These are phyloP conservation scores for Zaprionus bogoriensis DNA, from an alignment of 2,888 invertebrate genomes.

Conservation along the genomic window DNA sequence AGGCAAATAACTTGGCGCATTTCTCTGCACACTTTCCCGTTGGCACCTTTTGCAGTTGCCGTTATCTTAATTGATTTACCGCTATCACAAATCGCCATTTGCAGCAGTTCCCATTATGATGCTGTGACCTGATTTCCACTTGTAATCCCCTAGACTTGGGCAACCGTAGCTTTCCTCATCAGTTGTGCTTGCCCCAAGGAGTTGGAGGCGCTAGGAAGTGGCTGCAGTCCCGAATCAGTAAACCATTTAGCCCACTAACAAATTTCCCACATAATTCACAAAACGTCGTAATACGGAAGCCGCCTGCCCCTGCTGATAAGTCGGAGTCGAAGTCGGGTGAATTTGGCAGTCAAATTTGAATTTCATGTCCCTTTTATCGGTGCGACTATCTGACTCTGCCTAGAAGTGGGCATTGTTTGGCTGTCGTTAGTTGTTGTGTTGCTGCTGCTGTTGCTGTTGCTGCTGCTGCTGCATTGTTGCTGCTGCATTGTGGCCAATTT, in stretches of 20 bases:
- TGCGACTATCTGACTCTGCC: constrained; percentile 65
- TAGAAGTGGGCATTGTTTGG: constrained; percentile 54
- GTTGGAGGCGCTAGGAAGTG: background rate
- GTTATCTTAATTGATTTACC: constrained; percentile 35
- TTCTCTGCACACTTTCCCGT: constrained; percentile 19
- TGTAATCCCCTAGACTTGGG: background rate
- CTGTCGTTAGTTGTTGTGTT: constrained; percentile 3
- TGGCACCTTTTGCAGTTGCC: constrained; percentile 1
- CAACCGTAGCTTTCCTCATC: too few relatives aligned
- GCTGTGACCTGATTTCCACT: background rate
- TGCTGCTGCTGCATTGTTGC: constrained; percentile 6
- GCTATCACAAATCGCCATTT: constrained; percentile 36
- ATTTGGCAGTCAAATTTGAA: constrained; percentile 73
- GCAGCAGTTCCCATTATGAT: too few relatives aligned
- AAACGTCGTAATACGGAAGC: constrained; percentile 79
- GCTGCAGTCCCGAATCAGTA: constrained; percentile 43
- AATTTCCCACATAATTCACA: constrained; percentile 75
- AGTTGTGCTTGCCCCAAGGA: too few relatives aligned
- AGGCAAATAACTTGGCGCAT: constrained; percentile 3
- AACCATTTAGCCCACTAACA: constrained; percentile 63
- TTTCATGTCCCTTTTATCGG: constrained; percentile 80
- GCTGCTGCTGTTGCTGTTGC: constrained; percentile 29
- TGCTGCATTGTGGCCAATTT: constrained; percentile 56
- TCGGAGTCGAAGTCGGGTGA: constrained; percentile 42
- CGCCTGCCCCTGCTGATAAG: constrained; percentile 60